phyloP scores from a whole-genome alignment of 2,113 vertebrate genomes.

The Notothenia coriiceps region DNA sequence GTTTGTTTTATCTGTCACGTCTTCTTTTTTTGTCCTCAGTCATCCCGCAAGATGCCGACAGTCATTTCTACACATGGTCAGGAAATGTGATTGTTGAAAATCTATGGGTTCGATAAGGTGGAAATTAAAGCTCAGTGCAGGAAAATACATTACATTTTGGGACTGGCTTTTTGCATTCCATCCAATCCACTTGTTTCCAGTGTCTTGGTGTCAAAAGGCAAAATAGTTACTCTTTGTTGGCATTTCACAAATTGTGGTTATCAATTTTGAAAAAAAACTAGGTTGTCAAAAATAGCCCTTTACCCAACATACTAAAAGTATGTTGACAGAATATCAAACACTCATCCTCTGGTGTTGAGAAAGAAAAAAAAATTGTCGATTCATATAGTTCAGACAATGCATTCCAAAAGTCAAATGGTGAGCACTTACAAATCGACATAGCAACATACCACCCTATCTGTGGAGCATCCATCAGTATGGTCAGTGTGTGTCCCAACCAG shows the following conservation, averaged over 20 bases:
- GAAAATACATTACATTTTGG: no score
- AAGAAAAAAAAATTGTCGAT: not conserved
- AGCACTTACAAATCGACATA: conserved; percentile 7
- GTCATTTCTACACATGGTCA: not conserved
- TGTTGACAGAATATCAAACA: not conserved
- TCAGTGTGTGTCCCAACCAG: not conserved
- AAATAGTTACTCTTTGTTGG: not conserved
- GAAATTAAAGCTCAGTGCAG: not conserved
- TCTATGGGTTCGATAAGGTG: conserved; percentile 9
- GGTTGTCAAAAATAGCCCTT: not conserved
- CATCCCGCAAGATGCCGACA: not conserved
- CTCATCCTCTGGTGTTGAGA: not conserved
- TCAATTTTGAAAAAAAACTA: not conserved
- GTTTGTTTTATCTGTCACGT: not conserved
- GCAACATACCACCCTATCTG: not conserved
- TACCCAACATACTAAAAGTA: not conserved
- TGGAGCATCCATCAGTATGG: not conserved
- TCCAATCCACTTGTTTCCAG: not conserved
- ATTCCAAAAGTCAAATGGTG: not conserved
- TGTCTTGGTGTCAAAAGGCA: not conserved
- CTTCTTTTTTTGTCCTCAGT: not conserved
- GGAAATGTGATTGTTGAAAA: not conserved
- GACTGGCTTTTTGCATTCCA: not conserved
- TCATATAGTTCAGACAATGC: not conserved
- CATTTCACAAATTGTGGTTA: not conserved